Percentiles rank a stretch among this genome's conserved stretches.
These are phyloP conservation scores for Coregonus ussuriensis DNA, from an alignment of 2,797 vertebrate species.

Conservation along the genomic window DNA sequence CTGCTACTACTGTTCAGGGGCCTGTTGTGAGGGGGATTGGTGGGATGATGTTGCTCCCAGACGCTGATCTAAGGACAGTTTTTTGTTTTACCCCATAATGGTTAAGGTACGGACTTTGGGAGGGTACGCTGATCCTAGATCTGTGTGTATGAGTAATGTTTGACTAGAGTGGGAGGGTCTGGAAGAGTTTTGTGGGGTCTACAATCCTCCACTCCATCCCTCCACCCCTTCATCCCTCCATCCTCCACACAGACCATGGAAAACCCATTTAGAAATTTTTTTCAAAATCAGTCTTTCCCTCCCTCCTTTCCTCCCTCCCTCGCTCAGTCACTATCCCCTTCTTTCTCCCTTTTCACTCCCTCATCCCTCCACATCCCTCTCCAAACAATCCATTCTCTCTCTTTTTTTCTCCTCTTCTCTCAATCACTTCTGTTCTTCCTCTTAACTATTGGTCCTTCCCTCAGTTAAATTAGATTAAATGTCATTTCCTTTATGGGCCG, in stretches of 20 bases:
- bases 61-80: not conserved
- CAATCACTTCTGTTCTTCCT: not conserved
- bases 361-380: not conserved
- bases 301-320: not conserved
- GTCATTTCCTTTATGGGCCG: conserved; percentile 17
- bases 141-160: not conserved
- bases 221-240: not conserved
- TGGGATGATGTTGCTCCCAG: not conserved
- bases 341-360: not conserved
- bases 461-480: conserved; percentile 24
- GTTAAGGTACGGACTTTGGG: no score
- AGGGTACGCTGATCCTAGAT: not conserved
- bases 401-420: not conserved
- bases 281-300: not conserved
- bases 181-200: not conserved
- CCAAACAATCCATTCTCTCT: not conserved
- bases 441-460: not conserved
- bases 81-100: no score
- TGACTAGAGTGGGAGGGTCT: not conserved
- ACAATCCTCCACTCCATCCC: not conserved
- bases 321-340: not conserved
- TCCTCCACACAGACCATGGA: not conserved
- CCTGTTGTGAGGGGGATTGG: not conserved
- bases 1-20: not conserved
- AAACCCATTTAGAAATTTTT: conserved; percentile 12